Evolutionary conservation across 2,888 invertebrate genomes (phyloP).

Genomic region (Cantharis rustica): DNA sequence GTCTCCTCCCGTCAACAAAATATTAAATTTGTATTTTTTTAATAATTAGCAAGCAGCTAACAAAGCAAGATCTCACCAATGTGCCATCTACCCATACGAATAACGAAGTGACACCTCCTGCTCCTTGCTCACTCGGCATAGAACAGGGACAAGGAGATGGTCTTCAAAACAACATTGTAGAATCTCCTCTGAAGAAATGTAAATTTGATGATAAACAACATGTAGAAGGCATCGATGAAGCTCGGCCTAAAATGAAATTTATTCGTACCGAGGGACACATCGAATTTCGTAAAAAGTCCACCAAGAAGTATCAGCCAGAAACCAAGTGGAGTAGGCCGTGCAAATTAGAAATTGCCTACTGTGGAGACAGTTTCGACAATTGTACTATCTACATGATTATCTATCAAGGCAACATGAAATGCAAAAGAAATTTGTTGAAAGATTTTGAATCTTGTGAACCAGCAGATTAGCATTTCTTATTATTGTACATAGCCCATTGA

Average conservation of each 20-base stretch:
- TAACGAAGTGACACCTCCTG: slow-evolving; percentile 34
- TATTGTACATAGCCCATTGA: neutral
- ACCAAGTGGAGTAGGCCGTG: slow-evolving; percentile 66
- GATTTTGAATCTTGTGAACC: slow-evolving; percentile 43
- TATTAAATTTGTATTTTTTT: neutral
- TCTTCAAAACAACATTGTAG: slow-evolving; percentile 39
- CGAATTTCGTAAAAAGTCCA: slow-evolving; percentile 49
- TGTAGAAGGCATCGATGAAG: slow-evolving; percentile 14
- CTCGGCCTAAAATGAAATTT: slow-evolving; percentile 39
- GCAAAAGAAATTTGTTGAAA: slow-evolving; percentile 61
- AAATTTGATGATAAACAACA: slow-evolving; percentile 34
- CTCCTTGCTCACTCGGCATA: slow-evolving; percentile 8
- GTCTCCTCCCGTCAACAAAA: no score
- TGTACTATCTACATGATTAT: slow-evolving; percentile 65
- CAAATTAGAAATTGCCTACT: slow-evolving; percentile 67
- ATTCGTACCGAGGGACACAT: slow-evolving; percentile 44
- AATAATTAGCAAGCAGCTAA: neutral
- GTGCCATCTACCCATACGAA: neutral
- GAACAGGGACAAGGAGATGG: slow-evolving; percentile 46
- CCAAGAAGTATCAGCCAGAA: slow-evolving; percentile 54
- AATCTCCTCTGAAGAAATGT: slow-evolving; percentile 47
- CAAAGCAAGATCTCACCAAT: neutral
- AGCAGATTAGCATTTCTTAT: slow-evolving; percentile 10
- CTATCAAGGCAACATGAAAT: slow-evolving; percentile 66
- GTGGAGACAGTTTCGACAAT: slow-evolving; percentile 59